phyloP scores from a whole-genome alignment of 2,888 invertebrate species.

The Mesochorus sp. region DNA sequence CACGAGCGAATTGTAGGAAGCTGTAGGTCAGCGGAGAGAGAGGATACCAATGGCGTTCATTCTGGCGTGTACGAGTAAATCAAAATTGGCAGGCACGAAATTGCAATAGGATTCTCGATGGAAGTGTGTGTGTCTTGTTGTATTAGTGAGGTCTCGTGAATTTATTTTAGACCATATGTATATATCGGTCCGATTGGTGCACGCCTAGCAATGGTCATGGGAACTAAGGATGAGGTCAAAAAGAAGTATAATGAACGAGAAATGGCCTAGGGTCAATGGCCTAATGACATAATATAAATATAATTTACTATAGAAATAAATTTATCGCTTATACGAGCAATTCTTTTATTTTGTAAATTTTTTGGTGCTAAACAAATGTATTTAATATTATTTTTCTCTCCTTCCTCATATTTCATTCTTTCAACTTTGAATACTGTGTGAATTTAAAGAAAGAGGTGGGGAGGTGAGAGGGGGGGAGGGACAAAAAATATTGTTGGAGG shows the following conservation, averaged over 20 bases:
- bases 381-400: no score
- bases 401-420: no score
- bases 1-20: slow-evolving; percentile 11
- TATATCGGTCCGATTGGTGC: slow-evolving; percentile 30
- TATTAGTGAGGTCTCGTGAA: background rate
- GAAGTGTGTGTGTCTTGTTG: background rate
- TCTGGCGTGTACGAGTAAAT: slow-evolving; percentile 66
- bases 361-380: no score
- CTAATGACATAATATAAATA: no score
- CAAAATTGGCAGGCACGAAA: slow-evolving; percentile 70
- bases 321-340: no score
- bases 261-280: no score
- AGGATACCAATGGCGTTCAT: slow-evolving; percentile 17
- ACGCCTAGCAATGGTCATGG: background rate
- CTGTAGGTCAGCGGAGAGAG: no score
- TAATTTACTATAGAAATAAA: no score
- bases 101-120: slow-evolving; percentile 63
- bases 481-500: slow-evolving; percentile 18
- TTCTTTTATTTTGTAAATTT: no score
- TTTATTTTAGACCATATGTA: slow-evolving; percentile 16
- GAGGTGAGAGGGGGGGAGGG: slow-evolving; percentile 18
- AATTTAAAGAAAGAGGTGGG: slow-evolving; percentile 35
- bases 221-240: background rate
- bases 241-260: slow-evolving; percentile 8
- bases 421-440: background rate